phyloP scores from a whole-genome alignment of 2,113 vertebrate genomes.

The Cygnus buccinator region DNA sequence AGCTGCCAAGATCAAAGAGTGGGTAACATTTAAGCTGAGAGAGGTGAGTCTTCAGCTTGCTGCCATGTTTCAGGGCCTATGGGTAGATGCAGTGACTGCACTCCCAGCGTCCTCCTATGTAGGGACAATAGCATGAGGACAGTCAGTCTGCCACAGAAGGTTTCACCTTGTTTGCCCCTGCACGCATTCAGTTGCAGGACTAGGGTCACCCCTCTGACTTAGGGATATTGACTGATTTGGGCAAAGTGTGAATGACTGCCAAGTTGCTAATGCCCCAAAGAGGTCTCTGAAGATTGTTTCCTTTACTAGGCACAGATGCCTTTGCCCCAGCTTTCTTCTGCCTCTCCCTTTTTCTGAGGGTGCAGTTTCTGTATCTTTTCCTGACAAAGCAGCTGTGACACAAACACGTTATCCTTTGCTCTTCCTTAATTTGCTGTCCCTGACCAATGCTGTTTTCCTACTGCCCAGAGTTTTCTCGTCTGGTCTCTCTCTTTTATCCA shows the following conservation, averaged over 20 bases:
- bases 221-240: neutral
- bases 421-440: neutral
- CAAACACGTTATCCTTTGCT: neutral
- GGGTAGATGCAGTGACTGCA: neutral
- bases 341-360: neutral
- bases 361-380: neutral
- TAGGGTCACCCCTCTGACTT: neutral
- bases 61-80: neutral
- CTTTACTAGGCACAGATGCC: neutral
- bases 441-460: neutral
- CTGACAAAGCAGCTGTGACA: neutral
- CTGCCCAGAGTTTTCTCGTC: neutral
- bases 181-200: neutral
- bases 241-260: neutral
- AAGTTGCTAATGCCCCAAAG: neutral
- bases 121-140: neutral
- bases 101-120: neutral
- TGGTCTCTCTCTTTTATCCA: neutral
- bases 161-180: neutral
- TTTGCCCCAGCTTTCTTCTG: neutral
- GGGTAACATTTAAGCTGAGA: constrained; percentile 91
- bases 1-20: constrained; percentile 96
- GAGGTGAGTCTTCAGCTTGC: constrained; percentile 80
- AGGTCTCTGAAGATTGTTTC: neutral
- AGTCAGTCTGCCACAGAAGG: neutral